Conservation (phyloP, 1,140 invertebrate species). For the Marisa cornuarietis region DNA sequence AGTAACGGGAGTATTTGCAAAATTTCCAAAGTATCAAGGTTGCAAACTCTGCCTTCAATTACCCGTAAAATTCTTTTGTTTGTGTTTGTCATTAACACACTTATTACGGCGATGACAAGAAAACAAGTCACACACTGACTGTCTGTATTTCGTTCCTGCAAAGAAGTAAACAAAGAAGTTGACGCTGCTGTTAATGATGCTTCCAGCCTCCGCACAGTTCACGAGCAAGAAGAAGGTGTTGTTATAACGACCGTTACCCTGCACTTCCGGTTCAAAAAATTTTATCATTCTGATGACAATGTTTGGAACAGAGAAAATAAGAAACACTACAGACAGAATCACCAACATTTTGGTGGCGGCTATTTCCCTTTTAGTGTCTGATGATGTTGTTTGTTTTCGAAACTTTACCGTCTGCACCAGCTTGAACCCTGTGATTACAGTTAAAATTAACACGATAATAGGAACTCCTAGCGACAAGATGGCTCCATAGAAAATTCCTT, state of each 20-base stretch:
- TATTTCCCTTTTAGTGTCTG: conserved; percentile 1
- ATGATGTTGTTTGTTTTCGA: not conserved
- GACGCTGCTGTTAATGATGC: conserved; percentile 10
- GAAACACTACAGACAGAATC: conserved; percentile 1
- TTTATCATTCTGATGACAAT: not conserved
- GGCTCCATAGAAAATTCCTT: not conserved
- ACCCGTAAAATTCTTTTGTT: too few relatives aligned
- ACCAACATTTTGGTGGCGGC: not conserved
- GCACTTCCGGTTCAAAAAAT: conserved; percentile 3
- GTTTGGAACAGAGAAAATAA: conserved; percentile 2
- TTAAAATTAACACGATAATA: not conserved
- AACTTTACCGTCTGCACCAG: not conserved
- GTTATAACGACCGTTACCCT: not conserved
- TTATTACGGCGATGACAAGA: too few relatives aligned
- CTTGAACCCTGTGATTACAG: not conserved
- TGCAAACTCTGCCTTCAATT: too few relatives aligned
- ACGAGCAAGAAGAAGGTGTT: conserved; percentile 5
- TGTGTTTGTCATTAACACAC: too few relatives aligned
- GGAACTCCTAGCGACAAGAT: not conserved
- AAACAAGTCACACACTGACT: not conserved
- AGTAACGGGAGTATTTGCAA: too few relatives aligned
- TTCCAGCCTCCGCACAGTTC: not conserved
- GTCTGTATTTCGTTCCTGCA: conserved; percentile 3
- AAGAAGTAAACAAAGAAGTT: conserved; percentile 17
- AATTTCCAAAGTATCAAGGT: too few relatives aligned